Evolutionary conservation across 2,113 vertebrate species (phyloP).

Genomic region (Prochilodus magdalenae): DNA sequence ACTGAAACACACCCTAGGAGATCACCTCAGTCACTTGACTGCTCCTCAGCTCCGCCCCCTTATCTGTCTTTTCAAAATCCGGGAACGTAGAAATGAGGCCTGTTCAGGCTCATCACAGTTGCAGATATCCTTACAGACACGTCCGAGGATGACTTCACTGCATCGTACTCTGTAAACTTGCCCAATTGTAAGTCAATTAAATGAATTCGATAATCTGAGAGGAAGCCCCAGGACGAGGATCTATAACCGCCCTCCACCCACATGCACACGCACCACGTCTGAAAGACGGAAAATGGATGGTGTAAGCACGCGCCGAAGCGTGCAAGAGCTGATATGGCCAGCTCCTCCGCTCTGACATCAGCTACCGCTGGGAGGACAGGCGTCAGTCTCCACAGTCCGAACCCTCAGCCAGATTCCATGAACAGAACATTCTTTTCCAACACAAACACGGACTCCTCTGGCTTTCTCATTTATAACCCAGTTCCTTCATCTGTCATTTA

Average conservation of each 20-base stretch:
- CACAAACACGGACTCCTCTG: not conserved
- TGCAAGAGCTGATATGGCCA: not conserved
- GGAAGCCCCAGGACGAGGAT: not conserved
- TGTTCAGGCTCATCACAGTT: not conserved
- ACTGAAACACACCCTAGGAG: no score
- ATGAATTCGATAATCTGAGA: not conserved
- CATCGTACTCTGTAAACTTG: not conserved
- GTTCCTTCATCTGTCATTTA: not conserved
- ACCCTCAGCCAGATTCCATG: not conserved
- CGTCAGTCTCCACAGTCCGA: conserved; percentile 24
- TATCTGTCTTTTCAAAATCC: no score
- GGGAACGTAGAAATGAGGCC: no score
- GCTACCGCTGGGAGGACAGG: conserved; percentile 35
- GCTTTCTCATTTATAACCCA: not conserved
- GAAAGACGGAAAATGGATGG: no score
- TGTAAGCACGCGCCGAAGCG: conserved; percentile 7
- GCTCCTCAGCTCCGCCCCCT: no score
- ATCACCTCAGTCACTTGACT: no score
- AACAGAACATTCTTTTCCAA: not conserved
- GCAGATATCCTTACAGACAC: not conserved
- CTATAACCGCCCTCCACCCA: not conserved
- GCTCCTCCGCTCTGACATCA: conserved; percentile 26
- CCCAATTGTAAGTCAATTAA: not conserved
- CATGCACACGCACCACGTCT: not conserved
- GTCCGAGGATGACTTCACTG: not conserved